Evolutionary conservation across 2,797 vertebrate genomes (phyloP), one percentile per base, ranked within the genome.

Genomic region (Melanotaenia boesemani): DNA sequence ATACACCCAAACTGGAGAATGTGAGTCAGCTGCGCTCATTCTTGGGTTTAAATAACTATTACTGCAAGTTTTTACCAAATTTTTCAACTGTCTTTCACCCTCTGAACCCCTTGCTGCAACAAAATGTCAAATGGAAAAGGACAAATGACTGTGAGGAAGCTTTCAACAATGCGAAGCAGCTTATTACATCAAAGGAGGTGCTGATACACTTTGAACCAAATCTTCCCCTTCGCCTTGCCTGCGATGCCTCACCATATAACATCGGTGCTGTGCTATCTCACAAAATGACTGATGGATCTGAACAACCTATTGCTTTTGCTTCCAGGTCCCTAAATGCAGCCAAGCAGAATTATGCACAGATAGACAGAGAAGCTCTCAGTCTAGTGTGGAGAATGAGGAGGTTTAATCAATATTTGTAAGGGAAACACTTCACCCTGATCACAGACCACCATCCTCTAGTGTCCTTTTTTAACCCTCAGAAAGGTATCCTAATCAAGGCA

Each of bases 281-380:
- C 36, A 56, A 55, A 55, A 56, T 67, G 48, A 26, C 26, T 26
- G 26, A 3, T 67, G 50, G 36, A 18, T 11, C 2, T 9, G 34
- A 67, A 67, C 1, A 11, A 28, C 46, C 15, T 2, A 48, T 26
- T 22, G 20, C 64, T 15, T 56, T 67, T 76, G 69, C n/a, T n/a
- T 72, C 9, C 1, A 20, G 34, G 16, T 67, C 52, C 36, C 10
- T 67, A 28, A 41, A 20, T 6, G 8, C 52, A 56, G 16, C 11
- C 0, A 1, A 28, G 22, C 16, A 0, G 0, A 55, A 56, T 22
- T 30, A n/a, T 28, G 16, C 5, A 4, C 34, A 67, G 24, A 67
- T 28, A 2, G 16, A 57, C 26, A 28, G 70, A 1, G 71, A 77
- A 3, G 61, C 62, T 2, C 30, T 4, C 12, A 41, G 12, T 10